Evolutionary conservation across 2,888 invertebrate genomes (phyloP).

Genomic region (Clunio marinus): DNA sequence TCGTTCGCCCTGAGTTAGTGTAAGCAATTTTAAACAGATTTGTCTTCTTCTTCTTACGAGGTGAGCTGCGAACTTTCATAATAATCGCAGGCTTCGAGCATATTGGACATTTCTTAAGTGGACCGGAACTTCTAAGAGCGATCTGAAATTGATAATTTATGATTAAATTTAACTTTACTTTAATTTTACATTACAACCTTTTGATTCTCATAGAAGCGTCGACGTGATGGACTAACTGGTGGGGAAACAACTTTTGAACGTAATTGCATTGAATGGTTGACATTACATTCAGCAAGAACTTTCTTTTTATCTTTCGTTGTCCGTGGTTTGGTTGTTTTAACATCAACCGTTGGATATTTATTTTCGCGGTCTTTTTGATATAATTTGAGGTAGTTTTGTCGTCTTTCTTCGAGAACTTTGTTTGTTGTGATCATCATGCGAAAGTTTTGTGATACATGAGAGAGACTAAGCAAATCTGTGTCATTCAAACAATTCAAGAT

Average conservation of each 20-base stretch:
- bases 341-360: neutral
- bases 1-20: slow-evolving; percentile 14
- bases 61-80: slow-evolving; percentile 19
- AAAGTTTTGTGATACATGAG: slow-evolving; percentile 26
- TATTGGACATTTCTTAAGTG: slow-evolving; percentile 23
- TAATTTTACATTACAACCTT: slow-evolving; percentile 17
- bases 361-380: slow-evolving; percentile 15
- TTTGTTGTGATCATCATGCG: slow-evolving; percentile 15
- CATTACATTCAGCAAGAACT: neutral
- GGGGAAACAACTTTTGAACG: slow-evolving; percentile 39
- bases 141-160: neutral
- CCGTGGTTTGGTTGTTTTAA: neutral
- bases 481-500: slow-evolving; percentile 13
- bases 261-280: slow-evolving; percentile 16
- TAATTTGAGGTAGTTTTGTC: slow-evolving; percentile 33
- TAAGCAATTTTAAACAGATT: neutral
- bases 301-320: neutral
- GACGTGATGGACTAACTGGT: slow-evolving; percentile 42
- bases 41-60: slow-evolving; percentile 20
- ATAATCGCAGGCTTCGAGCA: slow-evolving; percentile 25
- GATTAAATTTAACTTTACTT: neutral
- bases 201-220: slow-evolving; percentile 41
- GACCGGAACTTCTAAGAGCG: neutral
- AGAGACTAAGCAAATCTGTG: slow-evolving; percentile 4
- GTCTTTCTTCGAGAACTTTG: slow-evolving; percentile 4